These are phyloP conservation scores for Nebria salina DNA, from an alignment of 2,888 invertebrate species.

Conservation along the genomic window DNA sequence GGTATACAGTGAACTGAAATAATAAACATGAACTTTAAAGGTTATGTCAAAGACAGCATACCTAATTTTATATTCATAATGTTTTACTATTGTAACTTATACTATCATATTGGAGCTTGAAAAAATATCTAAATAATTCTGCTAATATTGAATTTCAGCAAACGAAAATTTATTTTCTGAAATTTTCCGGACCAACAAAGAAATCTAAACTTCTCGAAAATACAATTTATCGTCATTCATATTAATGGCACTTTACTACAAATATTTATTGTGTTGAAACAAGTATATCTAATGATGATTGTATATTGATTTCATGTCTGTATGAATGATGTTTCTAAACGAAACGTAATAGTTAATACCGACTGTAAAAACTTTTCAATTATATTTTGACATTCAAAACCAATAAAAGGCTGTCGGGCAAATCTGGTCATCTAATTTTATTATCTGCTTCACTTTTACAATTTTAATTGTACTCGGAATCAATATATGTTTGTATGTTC, in stretches of 20 bases:
- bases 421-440: slow-evolving; percentile 1
- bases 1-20: background rate
- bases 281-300: background rate
- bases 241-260: background rate
- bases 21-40: background rate
- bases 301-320: background rate
- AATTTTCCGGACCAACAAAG: too few species aligned
- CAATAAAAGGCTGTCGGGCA: background rate
- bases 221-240: too few species aligned
- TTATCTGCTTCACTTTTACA: background rate
- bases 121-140: too few species aligned
- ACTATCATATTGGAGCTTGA: background rate
- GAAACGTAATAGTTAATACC: background rate
- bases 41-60: background rate
- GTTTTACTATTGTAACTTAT: background rate
- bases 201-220: too few species aligned
- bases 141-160: too few species aligned
- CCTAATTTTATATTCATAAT: background rate
- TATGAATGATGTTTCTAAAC: background rate
- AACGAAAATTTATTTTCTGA: too few species aligned
- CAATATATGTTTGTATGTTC: background rate
- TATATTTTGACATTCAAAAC: background rate
- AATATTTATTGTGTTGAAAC: background rate
- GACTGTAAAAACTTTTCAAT: background rate
- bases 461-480: background rate